phyloP scores from a whole-genome alignment of 2,113 vertebrate species.

The Chamaetylas fuelleborni region DNA sequence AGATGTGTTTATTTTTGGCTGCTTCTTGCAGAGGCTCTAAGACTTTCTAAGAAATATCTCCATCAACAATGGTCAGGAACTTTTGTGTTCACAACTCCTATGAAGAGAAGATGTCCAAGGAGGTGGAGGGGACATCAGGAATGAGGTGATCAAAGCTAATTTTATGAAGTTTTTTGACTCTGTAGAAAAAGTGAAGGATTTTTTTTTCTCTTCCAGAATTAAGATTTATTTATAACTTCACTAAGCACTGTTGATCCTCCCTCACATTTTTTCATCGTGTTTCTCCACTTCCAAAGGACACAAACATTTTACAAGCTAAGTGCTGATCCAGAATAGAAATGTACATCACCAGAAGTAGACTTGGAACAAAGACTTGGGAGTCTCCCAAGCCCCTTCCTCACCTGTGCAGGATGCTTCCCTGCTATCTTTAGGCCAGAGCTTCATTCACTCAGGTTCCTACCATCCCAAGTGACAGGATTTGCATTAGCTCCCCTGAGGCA shows the following conservation, averaged over 20 bases:
- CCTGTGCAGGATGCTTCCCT: neutral
- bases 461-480: neutral
- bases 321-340: neutral
- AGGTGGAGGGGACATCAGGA: neutral
- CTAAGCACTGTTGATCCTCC: neutral
- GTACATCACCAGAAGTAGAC: neutral
- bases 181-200: neutral
- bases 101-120: neutral
- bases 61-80: neutral
- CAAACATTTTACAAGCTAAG: neutral
- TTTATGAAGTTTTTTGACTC: neutral
- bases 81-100: neutral
- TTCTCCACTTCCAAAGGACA: neutral
- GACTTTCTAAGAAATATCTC: neutral
- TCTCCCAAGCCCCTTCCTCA: neutral
- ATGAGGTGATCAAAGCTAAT: neutral
- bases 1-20: neutral
- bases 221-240: constrained; percentile 23
- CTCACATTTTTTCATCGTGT: rapidly evolving
- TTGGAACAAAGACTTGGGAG: neutral
- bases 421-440: neutral
- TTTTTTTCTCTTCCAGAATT: neutral
- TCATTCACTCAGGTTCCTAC: neutral
- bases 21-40: neutral
- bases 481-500: neutral